Evolutionary conservation across 2,113 vertebrate species (phyloP).

Genomic region (Triplophysa siluroides): DNA sequence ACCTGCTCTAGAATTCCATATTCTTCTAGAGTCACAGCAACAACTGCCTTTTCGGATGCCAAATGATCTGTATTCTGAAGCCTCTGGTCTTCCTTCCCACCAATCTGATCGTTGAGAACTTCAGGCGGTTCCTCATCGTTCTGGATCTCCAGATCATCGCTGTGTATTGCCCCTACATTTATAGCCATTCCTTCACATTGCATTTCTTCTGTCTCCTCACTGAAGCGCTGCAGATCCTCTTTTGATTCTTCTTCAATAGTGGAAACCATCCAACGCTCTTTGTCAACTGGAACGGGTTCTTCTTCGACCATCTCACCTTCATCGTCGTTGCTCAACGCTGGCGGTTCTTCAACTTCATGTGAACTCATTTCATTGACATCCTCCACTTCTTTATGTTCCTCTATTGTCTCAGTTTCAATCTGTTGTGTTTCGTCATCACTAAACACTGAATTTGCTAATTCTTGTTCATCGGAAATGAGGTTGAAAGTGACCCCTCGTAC

Average conservation of each 20-base stretch:
- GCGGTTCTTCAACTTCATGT: not conserved
- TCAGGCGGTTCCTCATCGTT: not conserved
- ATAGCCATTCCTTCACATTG: not conserved
- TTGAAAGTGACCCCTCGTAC: not conserved
- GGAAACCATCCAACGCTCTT: not conserved
- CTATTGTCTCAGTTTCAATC: not conserved
- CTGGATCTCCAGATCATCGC: not conserved
- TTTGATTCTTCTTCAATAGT: not conserved
- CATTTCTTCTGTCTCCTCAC: not conserved
- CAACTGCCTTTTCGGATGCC: accelerated
- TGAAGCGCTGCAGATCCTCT: not conserved
- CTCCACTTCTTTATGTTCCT: not conserved
- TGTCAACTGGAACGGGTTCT: not conserved
- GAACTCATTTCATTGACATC: not conserved
- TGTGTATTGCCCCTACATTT: not conserved
- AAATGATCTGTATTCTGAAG: not conserved
- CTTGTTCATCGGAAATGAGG: not conserved
- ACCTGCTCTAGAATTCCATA: not conserved
- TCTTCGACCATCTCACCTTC: not conserved
- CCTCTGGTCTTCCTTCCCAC: not conserved
- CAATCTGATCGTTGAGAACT: not conserved
- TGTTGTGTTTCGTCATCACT: constrained; percentile 12
- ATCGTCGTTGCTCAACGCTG: not conserved
- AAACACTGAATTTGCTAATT: not conserved
- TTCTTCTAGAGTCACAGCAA: not conserved